These are phyloP conservation scores for Gallinago media DNA, from an alignment of 2,113 vertebrate species.

Conservation along the genomic window DNA sequence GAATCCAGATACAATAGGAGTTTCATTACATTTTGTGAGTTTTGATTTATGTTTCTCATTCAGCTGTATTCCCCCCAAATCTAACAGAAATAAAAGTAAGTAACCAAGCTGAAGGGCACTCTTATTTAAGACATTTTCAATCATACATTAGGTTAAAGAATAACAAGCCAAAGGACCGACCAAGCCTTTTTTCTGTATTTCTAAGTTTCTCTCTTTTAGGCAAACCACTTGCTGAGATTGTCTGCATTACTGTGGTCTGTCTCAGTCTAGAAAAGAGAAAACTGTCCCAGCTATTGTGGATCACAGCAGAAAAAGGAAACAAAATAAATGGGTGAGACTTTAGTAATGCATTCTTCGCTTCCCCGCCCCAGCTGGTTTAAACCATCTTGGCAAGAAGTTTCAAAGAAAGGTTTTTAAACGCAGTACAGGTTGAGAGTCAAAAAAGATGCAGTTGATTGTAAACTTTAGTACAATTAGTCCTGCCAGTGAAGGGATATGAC, in stretches of 20 bases:
- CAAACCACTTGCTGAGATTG: constrained; percentile 60
- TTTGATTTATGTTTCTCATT: not conserved
- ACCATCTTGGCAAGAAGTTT: constrained; percentile 17
- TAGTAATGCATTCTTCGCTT: constrained; percentile 31
- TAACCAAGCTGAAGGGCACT: not conserved
- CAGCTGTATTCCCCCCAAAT: not conserved
- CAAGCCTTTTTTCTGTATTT: not conserved
- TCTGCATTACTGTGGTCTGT: constrained; percentile 69
- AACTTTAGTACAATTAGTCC: constrained; percentile 47
- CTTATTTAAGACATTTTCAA: not conserved
- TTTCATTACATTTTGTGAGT: not conserved
- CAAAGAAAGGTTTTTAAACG: constrained; percentile 26
- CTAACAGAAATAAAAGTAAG: not conserved
- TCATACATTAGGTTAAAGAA: not conserved
- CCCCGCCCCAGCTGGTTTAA: constrained; percentile 30
- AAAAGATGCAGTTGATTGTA: constrained; percentile 67
- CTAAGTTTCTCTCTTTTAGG: constrained; percentile 38
- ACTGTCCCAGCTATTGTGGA: constrained; percentile 42
- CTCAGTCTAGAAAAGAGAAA: constrained; percentile 66
- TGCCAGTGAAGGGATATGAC: not conserved
- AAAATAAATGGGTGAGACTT: constrained; percentile 50
- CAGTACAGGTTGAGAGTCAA: not conserved
- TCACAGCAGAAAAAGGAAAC: constrained; percentile 53
- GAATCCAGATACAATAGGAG: not conserved
- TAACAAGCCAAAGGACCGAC: constrained; percentile 11